phyloP scores from a whole-genome alignment of 2,113 vertebrate genomes.

The Neolamprologus variostigma region DNA sequence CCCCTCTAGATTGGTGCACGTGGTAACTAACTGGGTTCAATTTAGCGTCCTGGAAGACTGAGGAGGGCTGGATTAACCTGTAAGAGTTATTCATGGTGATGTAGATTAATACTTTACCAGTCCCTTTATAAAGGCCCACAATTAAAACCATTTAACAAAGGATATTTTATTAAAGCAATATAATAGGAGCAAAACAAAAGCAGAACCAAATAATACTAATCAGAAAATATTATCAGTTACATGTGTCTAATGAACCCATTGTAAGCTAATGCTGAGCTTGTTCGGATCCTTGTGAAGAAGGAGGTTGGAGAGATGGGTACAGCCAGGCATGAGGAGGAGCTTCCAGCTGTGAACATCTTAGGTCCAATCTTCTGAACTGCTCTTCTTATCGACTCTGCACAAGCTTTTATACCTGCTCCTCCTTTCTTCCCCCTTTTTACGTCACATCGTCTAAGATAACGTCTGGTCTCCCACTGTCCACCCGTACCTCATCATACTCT shows the following conservation, averaged over 20 bases:
- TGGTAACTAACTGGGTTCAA: neutral
- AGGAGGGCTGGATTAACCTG: neutral
- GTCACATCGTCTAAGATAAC: neutral
- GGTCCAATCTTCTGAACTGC: rapidly evolving
- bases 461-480: neutral
- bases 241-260: rapidly evolving
- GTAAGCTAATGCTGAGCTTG: neutral
- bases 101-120: neutral
- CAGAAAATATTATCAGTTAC: neutral
- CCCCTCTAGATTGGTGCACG: rapidly evolving
- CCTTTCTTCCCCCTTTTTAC: neutral
- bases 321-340: neutral
- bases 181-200: neutral
- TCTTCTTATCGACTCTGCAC: neutral
- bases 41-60: rapidly evolving
- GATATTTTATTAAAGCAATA: neutral
- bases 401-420: rapidly evolving
- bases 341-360: neutral
- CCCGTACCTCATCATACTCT: neutral
- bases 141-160: neutral
- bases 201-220: neutral
- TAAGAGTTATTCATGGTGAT: neutral
- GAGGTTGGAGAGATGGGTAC: neutral
- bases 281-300: neutral
- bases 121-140: neutral